A percentile compares a stretch with the other conserved stretches of the same genome.
Conservation (phyloP, 2,113 vertebrate genomes). For the Oostethus manadensis region DNA sequence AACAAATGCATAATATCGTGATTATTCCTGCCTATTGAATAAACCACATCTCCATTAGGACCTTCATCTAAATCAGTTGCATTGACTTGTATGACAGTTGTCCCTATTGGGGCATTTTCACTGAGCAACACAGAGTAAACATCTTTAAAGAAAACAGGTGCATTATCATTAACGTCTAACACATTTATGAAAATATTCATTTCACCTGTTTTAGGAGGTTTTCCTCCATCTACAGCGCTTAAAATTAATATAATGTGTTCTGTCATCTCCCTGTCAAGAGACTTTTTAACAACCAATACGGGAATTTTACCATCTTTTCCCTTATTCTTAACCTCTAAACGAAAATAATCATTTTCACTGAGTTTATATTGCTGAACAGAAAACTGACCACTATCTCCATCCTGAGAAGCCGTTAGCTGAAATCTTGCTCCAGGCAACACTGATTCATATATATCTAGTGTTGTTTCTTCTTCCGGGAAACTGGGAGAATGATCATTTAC, state of each 20-base stretch:
- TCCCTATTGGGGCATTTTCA: constrained; percentile 53
- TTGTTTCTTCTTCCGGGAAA: constrained; percentile 43
- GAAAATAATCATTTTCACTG: constrained; percentile 55
- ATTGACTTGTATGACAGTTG: constrained; percentile 50
- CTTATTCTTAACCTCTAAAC: constrained; percentile 46
- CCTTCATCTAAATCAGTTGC: constrained; percentile 64
- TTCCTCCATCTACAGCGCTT: constrained; percentile 54
- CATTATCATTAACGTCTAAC: constrained; percentile 58
- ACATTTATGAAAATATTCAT: constrained; percentile 40
- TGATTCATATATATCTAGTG: constrained; percentile 55
- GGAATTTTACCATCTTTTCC: constrained; percentile 55
- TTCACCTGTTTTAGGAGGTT: constrained; percentile 42
- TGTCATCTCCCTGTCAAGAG: constrained; percentile 47
- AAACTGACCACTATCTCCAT: constrained; percentile 47
- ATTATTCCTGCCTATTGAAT: constrained; percentile 50
- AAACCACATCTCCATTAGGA: constrained; percentile 44
- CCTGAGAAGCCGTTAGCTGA: constrained; percentile 45
- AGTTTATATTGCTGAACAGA: constrained; percentile 63
- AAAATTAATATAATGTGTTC: constrained; percentile 23
- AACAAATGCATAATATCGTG: constrained; percentile 29
- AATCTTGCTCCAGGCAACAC: constrained; percentile 41
- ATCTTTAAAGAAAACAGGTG: constrained; percentile 45
- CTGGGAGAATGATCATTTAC: constrained; percentile 64
- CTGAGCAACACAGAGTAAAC: constrained; percentile 36
- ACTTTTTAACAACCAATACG: constrained; percentile 48